phyloP scores from a whole-genome alignment of 23 tunicate genomes.

The Halocynthia aurantium region DNA sequence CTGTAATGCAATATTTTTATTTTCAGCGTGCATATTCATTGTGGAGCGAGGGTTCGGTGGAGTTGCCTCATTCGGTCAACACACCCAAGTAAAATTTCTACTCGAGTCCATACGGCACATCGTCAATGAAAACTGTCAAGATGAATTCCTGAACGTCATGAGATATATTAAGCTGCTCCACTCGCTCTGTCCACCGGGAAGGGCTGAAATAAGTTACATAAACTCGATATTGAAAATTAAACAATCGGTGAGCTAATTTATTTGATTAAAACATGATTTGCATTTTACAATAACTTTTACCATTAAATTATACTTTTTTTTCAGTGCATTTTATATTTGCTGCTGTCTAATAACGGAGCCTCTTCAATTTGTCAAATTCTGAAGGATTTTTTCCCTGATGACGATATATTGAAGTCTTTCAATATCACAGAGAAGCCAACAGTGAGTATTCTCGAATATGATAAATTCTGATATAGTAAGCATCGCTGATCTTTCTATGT shows the following conservation, averaged over 20 bases:
- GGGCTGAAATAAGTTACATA: background rate
- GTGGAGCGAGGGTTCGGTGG: slow-evolving; percentile 19
- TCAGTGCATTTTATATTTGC: slow-evolving; percentile 8
- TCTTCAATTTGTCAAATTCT: background rate
- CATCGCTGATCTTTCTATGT: too few relatives aligned
- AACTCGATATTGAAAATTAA: slow-evolving; percentile 13
- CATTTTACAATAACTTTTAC: slow-evolving; percentile 16
- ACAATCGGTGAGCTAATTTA: background rate
- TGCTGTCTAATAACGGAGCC: slow-evolving; percentile 9
- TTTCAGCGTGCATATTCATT: slow-evolving; percentile 8
- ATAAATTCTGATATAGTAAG: too few relatives aligned
- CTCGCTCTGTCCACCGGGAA: background rate
- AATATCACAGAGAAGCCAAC: background rate
- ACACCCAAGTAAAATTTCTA: slow-evolving; percentile 17
- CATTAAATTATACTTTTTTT: background rate
- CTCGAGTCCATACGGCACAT: slow-evolving; percentile 22
- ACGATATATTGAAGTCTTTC: background rate
- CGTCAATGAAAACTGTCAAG: slow-evolving; percentile 11
- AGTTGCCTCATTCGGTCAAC: slow-evolving; percentile 14
- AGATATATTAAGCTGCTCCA: slow-evolving; percentile 8
- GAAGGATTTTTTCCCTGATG: slow-evolving; percentile 5
- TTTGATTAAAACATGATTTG: slow-evolving; percentile 4
- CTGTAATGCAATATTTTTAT: background rate
- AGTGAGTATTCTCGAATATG: background rate
- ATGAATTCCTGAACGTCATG: slow-evolving; percentile 14